A percentile compares a stretch with the other conserved stretches of the same genome.
These are phyloP conservation scores for Physocephala rufipes DNA, from an alignment of 2,888 invertebrate species.

Conservation along the genomic window DNA sequence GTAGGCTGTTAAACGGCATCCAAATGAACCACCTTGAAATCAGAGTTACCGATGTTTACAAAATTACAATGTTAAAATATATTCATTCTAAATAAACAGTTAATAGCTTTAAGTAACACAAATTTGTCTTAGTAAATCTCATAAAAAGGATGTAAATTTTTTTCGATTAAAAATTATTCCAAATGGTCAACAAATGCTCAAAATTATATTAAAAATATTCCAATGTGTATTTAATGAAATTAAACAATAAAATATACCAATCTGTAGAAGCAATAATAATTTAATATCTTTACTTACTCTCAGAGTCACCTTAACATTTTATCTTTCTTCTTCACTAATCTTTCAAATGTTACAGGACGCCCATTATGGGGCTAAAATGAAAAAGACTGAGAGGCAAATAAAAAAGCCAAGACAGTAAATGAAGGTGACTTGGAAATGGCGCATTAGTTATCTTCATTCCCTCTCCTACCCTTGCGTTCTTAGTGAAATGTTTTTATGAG, in stretches of 20 bases:
- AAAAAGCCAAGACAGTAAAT: no score
- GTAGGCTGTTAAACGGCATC: neutral
- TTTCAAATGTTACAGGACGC: no score
- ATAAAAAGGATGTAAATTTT: neutral
- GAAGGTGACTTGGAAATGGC: no score
- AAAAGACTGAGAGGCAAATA: no score
- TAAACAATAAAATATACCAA: neutral
- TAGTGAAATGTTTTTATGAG: no score
- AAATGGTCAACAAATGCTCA: neutral
- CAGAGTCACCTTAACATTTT: no score
- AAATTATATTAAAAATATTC: constrained; percentile 26
- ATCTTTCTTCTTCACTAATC: no score
- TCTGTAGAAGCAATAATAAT: neutral
- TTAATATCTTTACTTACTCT: no score
- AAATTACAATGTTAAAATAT: neutral
- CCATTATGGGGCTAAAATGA: no score
- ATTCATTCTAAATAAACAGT: neutral
- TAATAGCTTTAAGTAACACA: neutral
- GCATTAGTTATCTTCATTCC: no score
- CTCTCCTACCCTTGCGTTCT: no score
- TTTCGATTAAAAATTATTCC: neutral
- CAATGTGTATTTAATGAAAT: constrained; percentile 37
- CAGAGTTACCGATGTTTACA: neutral
- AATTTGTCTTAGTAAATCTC: neutral
- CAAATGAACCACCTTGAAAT: constrained; percentile 4